phyloP scores from a whole-genome alignment of 1,140 invertebrate genomes.

The Periplaneta americana region DNA sequence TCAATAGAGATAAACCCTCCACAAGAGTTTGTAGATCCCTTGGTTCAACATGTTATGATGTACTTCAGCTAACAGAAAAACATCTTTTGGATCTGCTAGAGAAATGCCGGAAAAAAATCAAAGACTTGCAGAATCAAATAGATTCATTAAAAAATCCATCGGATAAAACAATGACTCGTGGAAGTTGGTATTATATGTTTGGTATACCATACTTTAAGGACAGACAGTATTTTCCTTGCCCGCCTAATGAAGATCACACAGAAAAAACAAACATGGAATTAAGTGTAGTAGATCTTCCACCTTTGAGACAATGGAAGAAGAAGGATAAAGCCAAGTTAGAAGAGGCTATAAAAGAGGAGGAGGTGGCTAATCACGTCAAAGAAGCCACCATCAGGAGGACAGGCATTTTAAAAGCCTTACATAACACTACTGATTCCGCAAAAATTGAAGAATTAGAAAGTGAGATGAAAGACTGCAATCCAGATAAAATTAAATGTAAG shows the following conservation, averaged over 20 bases:
- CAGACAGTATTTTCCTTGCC: slow-evolving; percentile 31
- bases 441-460: not conserved
- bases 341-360: slow-evolving; percentile 2
- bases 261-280: slow-evolving; percentile 36
- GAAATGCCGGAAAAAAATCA: not conserved
- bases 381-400: not conserved
- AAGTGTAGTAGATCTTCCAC: slow-evolving; percentile 29
- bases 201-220: slow-evolving; percentile 45
- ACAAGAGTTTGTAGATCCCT: not conserved
- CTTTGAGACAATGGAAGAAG: not conserved
- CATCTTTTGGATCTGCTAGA: not conserved
- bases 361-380: slow-evolving; percentile 3
- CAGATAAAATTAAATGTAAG: not conserved
- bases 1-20: not conserved
- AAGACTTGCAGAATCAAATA: not conserved
- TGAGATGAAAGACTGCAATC: not conserved
- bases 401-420: not conserved
- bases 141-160: not conserved
- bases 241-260: slow-evolving; percentile 35
- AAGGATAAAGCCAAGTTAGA: not conserved
- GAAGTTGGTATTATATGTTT: slow-evolving; percentile 18
- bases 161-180: not conserved
- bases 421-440: not conserved
- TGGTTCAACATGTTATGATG: not conserved
- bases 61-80: not conserved